phyloP scores from a whole-genome alignment of 2,888 invertebrate species.

The Drosophila macrospina region DNA sequence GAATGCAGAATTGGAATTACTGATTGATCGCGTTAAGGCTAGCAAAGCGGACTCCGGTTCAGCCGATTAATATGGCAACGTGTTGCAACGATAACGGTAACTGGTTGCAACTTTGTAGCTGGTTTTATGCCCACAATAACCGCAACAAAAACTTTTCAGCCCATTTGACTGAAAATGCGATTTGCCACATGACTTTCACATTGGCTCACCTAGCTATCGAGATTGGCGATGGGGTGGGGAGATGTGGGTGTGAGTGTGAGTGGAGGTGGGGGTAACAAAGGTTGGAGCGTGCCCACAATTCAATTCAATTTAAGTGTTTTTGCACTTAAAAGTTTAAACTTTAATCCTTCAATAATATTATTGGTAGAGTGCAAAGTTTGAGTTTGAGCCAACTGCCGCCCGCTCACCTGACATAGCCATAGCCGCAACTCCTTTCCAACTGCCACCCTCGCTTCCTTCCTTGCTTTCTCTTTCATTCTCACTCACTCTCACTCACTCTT shows the following conservation, averaged over 20 bases:
- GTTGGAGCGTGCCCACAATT: conserved; percentile 48
- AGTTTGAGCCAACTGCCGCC: conserved; percentile 26
- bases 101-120: conserved; percentile 64
- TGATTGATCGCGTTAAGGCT: conserved; percentile 32
- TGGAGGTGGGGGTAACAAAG: background rate
- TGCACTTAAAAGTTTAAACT: conserved; percentile 80
- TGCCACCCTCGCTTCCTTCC: background rate
- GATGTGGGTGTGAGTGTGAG: background rate
- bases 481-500: background rate
- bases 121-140: conserved; percentile 61
- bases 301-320: conserved; percentile 78
- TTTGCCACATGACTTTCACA: conserved; percentile 46
- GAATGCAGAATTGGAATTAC: background rate
- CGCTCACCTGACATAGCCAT: conserved; percentile 4
- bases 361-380: conserved; percentile 74
- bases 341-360: conserved; percentile 82
- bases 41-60: background rate
- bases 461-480: background rate
- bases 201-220: conserved; percentile 23
- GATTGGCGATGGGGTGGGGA: background rate
- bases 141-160: conserved; percentile 68
- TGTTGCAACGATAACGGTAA: conserved; percentile 34
- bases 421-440: background rate
- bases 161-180: conserved; percentile 68
- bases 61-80: conserved; percentile 20